A percentile compares a stretch with the other conserved stretches of the same genome.
Evolutionary conservation across 2,888 invertebrate species (phyloP).

Genomic region (Julus scanicus): DNA sequence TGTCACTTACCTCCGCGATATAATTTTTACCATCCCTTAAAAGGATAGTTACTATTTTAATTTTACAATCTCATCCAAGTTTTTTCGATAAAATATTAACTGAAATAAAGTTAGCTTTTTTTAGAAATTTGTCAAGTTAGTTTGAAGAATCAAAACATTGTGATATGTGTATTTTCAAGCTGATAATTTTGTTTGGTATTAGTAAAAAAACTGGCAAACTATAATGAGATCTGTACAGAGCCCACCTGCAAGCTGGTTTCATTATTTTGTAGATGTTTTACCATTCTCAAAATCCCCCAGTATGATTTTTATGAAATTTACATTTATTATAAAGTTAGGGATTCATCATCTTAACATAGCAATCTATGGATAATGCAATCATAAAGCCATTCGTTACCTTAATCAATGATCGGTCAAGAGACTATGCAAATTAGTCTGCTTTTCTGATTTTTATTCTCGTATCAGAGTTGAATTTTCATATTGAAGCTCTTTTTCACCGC

Average conservation of each 20-base stretch:
- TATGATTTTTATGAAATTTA: constrained; percentile 10
- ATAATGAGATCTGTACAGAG: no score
- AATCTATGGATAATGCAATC: constrained; percentile 16
- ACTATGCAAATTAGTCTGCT: not conserved
- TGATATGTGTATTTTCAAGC: no score
- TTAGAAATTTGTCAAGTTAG: no score
- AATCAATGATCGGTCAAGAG: constrained; percentile 17
- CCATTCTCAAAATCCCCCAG: not conserved
- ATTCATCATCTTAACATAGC: not conserved
- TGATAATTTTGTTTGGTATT: no score
- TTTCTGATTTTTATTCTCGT: constrained; percentile 31
- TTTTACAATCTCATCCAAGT: no score
- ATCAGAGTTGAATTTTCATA: constrained; percentile 12
- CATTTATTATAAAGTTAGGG: not conserved
- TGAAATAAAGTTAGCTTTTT: no score
- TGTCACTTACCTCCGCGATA: not conserved
- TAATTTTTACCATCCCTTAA: not conserved
- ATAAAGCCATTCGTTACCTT: constrained; percentile 22
- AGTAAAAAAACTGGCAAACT: no score
- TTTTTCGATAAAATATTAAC: no score
- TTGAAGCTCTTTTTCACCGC: constrained; percentile 6
- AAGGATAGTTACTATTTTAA: no score
- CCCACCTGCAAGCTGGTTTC: not conserved
- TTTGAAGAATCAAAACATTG: no score
- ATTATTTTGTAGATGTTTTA: not conserved